Percentiles rank a stretch among this genome's conserved stretches.
phyloP scores from a whole-genome alignment of 2,888 invertebrate species.

The Drosophila pullipes region DNA sequence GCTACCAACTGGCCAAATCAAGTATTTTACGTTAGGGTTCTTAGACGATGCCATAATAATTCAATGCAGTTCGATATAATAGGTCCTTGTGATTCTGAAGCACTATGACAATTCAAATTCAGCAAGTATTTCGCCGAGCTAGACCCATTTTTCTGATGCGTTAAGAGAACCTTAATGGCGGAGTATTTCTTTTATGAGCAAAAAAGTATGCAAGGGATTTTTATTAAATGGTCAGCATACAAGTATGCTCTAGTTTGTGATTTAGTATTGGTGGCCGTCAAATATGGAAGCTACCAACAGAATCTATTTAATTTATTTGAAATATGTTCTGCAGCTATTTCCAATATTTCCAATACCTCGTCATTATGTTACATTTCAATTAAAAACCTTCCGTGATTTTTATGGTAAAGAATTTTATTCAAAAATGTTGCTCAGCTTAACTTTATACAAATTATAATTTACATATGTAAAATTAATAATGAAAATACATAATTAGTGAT shows the following conservation, averaged over 20 bases:
- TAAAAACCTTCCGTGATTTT: background rate
- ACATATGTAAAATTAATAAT: conserved; percentile 63
- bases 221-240: accelerated
- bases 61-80: background rate
- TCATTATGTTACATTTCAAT: background rate
- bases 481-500: conserved; percentile 66
- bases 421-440: conserved; percentile 76
- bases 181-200: too few relatives aligned
- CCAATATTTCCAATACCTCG: background rate
- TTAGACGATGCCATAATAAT: background rate
- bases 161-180: background rate
- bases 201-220: background rate
- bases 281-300: background rate
- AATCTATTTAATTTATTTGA: background rate
- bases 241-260: background rate
- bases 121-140: background rate
- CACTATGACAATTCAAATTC: background rate
- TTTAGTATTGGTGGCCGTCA: accelerated
- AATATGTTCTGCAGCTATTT: background rate
- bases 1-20: background rate
- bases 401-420: conserved; percentile 81
- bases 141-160: background rate
- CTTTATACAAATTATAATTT: conserved; percentile 81
- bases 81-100: background rate
- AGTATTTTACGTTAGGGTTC: background rate